phyloP scores from a whole-genome alignment of 2,888 invertebrate species.

The Colostygia pectinataria region DNA sequence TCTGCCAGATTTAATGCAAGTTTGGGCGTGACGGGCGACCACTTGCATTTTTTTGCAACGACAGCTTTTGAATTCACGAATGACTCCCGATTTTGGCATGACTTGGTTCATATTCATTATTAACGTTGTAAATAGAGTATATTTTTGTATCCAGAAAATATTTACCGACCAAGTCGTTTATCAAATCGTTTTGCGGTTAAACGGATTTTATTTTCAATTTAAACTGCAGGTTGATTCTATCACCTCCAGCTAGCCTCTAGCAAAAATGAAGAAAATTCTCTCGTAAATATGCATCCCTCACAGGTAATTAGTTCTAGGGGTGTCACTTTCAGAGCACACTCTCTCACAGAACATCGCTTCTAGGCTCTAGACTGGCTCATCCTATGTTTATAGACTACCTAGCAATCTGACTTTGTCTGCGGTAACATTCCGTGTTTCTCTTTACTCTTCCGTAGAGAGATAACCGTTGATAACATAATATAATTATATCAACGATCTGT shows the following conservation, averaged over 20 bases:
- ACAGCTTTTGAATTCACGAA: too few species aligned
- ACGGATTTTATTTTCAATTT: conserved; percentile 13
- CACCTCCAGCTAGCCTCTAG: not conserved
- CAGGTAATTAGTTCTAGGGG: conserved; percentile 70
- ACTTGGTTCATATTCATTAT: too few species aligned
- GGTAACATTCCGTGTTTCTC: not conserved
- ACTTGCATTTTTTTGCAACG: too few species aligned
- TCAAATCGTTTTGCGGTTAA: not conserved
- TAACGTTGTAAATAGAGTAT: too few species aligned
- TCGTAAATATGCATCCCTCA: conserved; percentile 48
- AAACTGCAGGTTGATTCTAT: conserved; percentile 1
- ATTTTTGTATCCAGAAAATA: too few species aligned
- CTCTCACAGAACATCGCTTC: conserved; percentile 49
- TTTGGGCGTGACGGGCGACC: too few species aligned
- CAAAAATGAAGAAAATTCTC: conserved; percentile 22
- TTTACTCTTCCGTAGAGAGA: too few species aligned
- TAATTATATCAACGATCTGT: too few species aligned
- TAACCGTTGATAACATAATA: too few species aligned
- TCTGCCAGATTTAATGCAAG: too few species aligned
- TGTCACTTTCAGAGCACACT: conserved; percentile 75
- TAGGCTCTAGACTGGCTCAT: not conserved
- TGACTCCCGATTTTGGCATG: too few species aligned
- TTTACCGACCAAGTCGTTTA: not conserved
- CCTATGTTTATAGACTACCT: not conserved
- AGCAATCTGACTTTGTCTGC: not conserved